These are phyloP conservation scores for Cyprinodon brontotheroides DNA, from an alignment of 2,113 vertebrate genomes.

Conservation along the genomic window DNA sequence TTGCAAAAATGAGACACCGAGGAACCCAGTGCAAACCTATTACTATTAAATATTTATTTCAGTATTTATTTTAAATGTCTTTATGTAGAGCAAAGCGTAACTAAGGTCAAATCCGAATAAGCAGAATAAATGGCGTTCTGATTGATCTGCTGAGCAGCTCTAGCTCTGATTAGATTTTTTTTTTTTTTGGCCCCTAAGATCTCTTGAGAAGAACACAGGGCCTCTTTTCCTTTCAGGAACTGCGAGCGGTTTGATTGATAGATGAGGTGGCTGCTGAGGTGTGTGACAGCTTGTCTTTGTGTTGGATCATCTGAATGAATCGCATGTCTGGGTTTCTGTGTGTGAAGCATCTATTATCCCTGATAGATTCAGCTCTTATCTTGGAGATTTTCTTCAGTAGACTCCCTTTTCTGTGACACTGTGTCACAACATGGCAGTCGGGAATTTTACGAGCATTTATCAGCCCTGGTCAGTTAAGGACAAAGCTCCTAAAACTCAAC, in stretches of 20 bases:
- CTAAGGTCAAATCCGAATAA: background rate
- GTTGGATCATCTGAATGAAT: constrained; percentile 34
- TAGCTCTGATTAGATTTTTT: background rate
- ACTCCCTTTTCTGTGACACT: constrained; percentile 27
- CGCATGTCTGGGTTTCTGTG: constrained; percentile 16
- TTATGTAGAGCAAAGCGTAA: background rate
- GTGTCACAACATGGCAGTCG: background rate
- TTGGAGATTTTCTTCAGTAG: constrained; percentile 56
- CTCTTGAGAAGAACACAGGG: background rate
- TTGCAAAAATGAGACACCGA: too few relatives aligned
- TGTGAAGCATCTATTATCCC: constrained; percentile 38
- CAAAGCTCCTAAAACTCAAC: background rate
- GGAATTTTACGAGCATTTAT: background rate
- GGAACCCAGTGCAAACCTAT: too few relatives aligned
- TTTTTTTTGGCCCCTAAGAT: background rate
- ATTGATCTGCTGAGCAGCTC: background rate
- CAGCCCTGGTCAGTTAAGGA: too few relatives aligned
- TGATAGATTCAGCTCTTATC: constrained; percentile 59
- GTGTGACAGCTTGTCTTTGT: constrained; percentile 37
- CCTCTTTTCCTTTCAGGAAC: constrained; percentile 16
- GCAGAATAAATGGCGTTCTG: background rate
- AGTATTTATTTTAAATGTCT: background rate
- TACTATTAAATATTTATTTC: too few relatives aligned
- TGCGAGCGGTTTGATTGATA: constrained; percentile 46
- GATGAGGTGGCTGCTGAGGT: constrained; percentile 18